These are phyloP conservation scores for Scaptomyza pallida DNA, from an alignment of 1,140 invertebrate genomes.

Conservation along the genomic window DNA sequence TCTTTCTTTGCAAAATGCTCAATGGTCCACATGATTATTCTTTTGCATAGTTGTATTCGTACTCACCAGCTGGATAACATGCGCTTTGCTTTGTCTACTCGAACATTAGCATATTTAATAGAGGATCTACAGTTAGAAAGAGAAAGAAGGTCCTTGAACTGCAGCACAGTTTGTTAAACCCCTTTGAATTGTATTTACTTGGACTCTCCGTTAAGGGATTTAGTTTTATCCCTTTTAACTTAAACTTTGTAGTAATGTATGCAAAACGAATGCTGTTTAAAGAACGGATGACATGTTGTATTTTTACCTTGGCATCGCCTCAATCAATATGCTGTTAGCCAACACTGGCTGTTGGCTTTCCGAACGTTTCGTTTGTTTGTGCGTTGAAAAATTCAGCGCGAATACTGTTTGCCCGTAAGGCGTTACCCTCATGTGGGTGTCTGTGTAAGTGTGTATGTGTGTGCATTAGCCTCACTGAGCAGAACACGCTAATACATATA, in stretches of 20 bases:
- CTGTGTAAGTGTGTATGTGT: constrained; percentile 6
- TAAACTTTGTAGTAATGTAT: constrained; percentile 11
- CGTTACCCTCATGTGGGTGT: neutral
- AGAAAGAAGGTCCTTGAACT: constrained; percentile 45
- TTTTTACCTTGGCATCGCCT: neutral
- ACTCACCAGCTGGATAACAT: constrained; percentile 24
- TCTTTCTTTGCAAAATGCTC: constrained; percentile 26
- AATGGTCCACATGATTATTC: constrained; percentile 50
- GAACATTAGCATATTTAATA: constrained; percentile 7
- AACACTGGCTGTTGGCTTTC: neutral
- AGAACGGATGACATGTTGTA: neutral
- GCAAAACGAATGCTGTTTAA: neutral
- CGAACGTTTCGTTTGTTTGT: neutral
- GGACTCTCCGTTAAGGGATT: neutral
- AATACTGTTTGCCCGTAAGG: constrained; percentile 1
- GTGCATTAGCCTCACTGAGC: constrained; percentile 37
- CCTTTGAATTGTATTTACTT: constrained; percentile 3
- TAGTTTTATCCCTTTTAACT: constrained; percentile 12
- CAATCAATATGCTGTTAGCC: constrained; percentile 9
- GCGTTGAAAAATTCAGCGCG: constrained; percentile 1
- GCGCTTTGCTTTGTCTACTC: constrained; percentile 5
- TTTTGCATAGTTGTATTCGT: constrained; percentile 22
- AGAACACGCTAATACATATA: constrained; percentile 1
- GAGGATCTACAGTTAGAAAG: neutral
- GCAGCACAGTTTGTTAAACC: constrained; percentile 33